Evolutionary conservation across 2,888 invertebrate genomes (phyloP).

Genomic region (Lamellibrachia satsuma): DNA sequence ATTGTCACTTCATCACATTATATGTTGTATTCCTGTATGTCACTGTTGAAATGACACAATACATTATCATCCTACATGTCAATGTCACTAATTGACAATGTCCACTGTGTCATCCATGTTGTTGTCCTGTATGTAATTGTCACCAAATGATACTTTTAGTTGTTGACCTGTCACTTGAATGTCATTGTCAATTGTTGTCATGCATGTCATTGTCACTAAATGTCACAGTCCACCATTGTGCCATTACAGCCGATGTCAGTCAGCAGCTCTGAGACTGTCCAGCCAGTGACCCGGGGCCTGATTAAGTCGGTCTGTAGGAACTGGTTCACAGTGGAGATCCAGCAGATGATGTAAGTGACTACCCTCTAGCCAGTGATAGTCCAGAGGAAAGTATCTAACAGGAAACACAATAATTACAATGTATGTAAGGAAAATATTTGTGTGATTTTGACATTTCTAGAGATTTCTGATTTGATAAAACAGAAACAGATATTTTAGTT

Average conservation of each 20-base stretch:
- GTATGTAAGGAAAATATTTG: too few relatives aligned
- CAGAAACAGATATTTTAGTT: too few relatives aligned
- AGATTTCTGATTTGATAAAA: too few relatives aligned
- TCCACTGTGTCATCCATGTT: background rate
- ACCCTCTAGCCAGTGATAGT: too few relatives aligned
- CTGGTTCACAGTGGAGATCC: background rate
- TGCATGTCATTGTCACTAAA: background rate
- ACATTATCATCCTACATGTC: background rate
- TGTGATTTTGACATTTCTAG: too few relatives aligned
- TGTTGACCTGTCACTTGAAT: background rate
- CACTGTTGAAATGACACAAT: background rate
- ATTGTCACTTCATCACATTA: background rate
- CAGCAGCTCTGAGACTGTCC: background rate
- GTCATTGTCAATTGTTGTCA: background rate
- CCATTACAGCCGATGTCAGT: background rate
- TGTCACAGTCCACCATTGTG: background rate
- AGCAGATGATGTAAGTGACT: background rate
- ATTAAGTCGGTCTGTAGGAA: background rate
- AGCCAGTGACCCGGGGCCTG: background rate
- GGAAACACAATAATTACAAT: too few relatives aligned
- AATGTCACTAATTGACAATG: background rate
- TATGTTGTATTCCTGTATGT: background rate
- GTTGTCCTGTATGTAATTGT: background rate
- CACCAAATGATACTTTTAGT: background rate
- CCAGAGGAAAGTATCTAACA: too few relatives aligned